Conservation (phyloP, 92 coral and sea anemone genomes). For the Desmophyllum pertusum region DNA sequence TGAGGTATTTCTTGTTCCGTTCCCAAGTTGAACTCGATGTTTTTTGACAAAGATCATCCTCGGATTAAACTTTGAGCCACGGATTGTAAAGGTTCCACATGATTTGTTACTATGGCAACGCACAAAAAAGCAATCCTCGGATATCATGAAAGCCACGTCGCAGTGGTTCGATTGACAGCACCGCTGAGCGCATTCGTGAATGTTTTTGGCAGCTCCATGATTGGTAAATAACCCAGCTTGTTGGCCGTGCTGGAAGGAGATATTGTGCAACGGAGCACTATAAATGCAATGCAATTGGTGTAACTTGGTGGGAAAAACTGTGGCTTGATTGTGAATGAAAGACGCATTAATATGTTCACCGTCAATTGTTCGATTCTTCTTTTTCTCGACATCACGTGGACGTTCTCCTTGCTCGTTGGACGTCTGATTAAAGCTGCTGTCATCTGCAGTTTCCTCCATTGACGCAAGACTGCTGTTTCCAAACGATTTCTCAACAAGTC, state of each 20-base stretch:
- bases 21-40: not conserved
- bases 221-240: constrained; percentile 65
- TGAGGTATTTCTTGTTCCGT: not conserved
- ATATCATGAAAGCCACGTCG: constrained; percentile 68
- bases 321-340: not conserved
- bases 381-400: not conserved
- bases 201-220: constrained; percentile 24
- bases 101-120: constrained; percentile 58
- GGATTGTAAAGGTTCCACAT: constrained; percentile 58
- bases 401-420: not conserved
- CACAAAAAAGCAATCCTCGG: constrained; percentile 68
- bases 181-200: constrained; percentile 42
- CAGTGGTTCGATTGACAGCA: constrained; percentile 65
- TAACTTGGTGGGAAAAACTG: not conserved
- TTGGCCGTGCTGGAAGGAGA: constrained; percentile 67
- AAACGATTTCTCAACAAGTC: not conserved
- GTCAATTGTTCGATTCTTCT: not conserved
- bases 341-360: not conserved
- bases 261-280: constrained; percentile 33
- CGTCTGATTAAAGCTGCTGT: not conserved
- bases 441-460: no score
- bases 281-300: constrained; percentile 16
- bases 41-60: constrained; percentile 35
- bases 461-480: not conserved
- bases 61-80: constrained; percentile 43